Evolutionary conservation across 1,140 invertebrate genomes (phyloP).

Genomic region (Hylaeus anthracinus): DNA sequence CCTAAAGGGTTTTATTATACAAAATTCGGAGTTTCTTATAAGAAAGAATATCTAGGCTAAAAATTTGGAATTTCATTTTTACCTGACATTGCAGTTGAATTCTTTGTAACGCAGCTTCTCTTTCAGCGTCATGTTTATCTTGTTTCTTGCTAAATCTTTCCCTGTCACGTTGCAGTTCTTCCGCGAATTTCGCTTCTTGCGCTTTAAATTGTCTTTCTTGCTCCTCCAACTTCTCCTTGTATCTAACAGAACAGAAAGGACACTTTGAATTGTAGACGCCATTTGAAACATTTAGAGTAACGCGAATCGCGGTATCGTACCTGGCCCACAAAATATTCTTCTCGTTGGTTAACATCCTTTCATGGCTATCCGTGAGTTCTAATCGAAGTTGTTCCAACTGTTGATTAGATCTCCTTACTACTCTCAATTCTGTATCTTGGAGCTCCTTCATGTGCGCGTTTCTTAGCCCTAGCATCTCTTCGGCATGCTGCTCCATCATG

Average conservation of each 20-base stretch:
- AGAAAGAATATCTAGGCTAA: too few relatives aligned
- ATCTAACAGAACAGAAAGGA: slow-evolving; percentile 49
- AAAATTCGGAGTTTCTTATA: slow-evolving; percentile 2
- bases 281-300: too few relatives aligned
- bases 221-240: slow-evolving; percentile 73
- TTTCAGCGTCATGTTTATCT: slow-evolving; percentile 63
- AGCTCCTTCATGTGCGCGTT: slow-evolving; percentile 81
- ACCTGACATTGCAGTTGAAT: slow-evolving; percentile 67
- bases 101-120: slow-evolving; percentile 62
- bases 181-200: slow-evolving; percentile 67
- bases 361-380: slow-evolving; percentile 79
- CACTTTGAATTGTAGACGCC: background rate
- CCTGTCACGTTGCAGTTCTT: slow-evolving; percentile 71
- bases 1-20: background rate
- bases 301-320: slow-evolving; percentile 34
- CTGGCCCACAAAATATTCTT: slow-evolving; percentile 79
- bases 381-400: slow-evolving; percentile 79
- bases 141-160: slow-evolving; percentile 67
- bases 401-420: slow-evolving; percentile 81
- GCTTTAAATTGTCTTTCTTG: slow-evolving; percentile 68
- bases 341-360: slow-evolving; percentile 78
- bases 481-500: slow-evolving; percentile 84
- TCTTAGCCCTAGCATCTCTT: slow-evolving; percentile 80
- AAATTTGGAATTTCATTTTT: background rate
- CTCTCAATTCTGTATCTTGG: slow-evolving; percentile 82